These are phyloP conservation scores for Salvelinus sp. DNA, from an alignment of 2,113 vertebrate genomes.

Conservation along the genomic window DNA sequence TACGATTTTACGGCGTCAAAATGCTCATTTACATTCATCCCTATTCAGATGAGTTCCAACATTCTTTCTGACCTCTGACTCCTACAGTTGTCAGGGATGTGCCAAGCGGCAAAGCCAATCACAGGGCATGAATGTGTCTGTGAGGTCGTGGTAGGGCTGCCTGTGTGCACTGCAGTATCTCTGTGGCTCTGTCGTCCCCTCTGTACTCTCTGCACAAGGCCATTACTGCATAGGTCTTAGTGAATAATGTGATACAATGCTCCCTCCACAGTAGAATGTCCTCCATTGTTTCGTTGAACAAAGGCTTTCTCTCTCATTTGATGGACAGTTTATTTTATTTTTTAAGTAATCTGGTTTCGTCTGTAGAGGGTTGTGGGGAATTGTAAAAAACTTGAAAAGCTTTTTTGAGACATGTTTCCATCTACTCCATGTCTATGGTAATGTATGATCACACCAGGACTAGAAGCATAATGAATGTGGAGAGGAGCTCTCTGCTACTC, in stretches of 20 bases:
- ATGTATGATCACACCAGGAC: neutral
- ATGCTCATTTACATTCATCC: constrained; percentile 8
- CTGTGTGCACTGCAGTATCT: too few relatives aligned
- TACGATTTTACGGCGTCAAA: constrained; percentile 27
- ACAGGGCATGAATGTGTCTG: constrained; percentile 37
- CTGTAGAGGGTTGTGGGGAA: constrained; percentile 29
- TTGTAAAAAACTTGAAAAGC: neutral
- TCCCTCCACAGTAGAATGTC: constrained; percentile 69
- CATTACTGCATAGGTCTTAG: too few relatives aligned
- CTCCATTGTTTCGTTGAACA: constrained; percentile 71
- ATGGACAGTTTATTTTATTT: constrained; percentile 44
- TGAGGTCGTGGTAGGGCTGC: constrained; percentile 16
- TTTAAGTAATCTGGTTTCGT: constrained; percentile 31
- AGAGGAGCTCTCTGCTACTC: constrained; percentile 31
- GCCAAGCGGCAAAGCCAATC: constrained; percentile 39
- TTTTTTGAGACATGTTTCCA: constrained; percentile 14
- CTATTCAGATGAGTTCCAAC: constrained; percentile 16
- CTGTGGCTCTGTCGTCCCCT: constrained; percentile 8
- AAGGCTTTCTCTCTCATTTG: constrained; percentile 68
- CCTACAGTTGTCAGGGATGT: constrained; percentile 46
- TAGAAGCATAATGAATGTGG: neutral
- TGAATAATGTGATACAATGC: too few relatives aligned
- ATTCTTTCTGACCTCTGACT: constrained; percentile 36
- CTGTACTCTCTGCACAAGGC: too few relatives aligned
- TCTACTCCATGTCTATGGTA: constrained; percentile 14